A percentile compares a stretch with the other conserved stretches of the same genome.
These are phyloP conservation scores for Volucella inanis DNA, from an alignment of 2,888 invertebrate species.

Conservation along the genomic window DNA sequence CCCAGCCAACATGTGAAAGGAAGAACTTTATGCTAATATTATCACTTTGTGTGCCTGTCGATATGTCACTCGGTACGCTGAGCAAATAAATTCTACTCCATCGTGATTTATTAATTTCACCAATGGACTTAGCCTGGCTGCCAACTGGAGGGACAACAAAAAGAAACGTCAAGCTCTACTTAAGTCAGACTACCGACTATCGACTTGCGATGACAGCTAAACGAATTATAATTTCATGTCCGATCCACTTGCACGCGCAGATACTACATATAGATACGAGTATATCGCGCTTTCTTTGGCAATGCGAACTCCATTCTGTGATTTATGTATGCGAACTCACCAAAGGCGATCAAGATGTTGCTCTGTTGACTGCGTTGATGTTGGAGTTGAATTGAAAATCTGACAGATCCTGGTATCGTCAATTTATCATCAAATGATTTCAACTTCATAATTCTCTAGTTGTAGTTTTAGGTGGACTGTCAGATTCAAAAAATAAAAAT, in stretches of 20 bases:
- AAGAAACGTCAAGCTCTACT: slow-evolving; percentile 52
- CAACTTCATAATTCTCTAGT: slow-evolving; percentile 32
- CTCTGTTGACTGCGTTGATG: slow-evolving; percentile 34
- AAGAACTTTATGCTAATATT: slow-evolving; percentile 83
- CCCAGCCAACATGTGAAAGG: slow-evolving; percentile 61
- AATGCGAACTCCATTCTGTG: slow-evolving; percentile 6
- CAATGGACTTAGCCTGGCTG: not conserved
- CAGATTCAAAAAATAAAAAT: not conserved
- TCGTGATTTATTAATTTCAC: slow-evolving; percentile 71
- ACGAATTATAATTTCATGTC: slow-evolving; percentile 65
- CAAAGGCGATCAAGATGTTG: slow-evolving; percentile 60
- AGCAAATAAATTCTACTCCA: slow-evolving; percentile 70
- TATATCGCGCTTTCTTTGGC: slow-evolving; percentile 1
- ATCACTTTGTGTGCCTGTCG: slow-evolving; percentile 83
- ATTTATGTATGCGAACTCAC: slow-evolving; percentile 38
- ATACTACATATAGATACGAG: not conserved
- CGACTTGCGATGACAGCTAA: slow-evolving; percentile 51
- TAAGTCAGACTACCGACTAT: slow-evolving; percentile 44
- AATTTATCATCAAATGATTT: slow-evolving; percentile 54
- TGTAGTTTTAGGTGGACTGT: slow-evolving; percentile 7
- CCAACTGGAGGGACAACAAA: slow-evolving; percentile 18
- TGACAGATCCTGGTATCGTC: slow-evolving; percentile 49
- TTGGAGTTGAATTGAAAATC: slow-evolving; percentile 59
- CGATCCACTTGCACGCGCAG: slow-evolving; percentile 24
- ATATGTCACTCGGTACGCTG: slow-evolving; percentile 77